Evolutionary conservation across 30 jellyfish, hydroid and myxozoan genomes (phyloP).

Genomic region (Catostylus mosaicus): DNA sequence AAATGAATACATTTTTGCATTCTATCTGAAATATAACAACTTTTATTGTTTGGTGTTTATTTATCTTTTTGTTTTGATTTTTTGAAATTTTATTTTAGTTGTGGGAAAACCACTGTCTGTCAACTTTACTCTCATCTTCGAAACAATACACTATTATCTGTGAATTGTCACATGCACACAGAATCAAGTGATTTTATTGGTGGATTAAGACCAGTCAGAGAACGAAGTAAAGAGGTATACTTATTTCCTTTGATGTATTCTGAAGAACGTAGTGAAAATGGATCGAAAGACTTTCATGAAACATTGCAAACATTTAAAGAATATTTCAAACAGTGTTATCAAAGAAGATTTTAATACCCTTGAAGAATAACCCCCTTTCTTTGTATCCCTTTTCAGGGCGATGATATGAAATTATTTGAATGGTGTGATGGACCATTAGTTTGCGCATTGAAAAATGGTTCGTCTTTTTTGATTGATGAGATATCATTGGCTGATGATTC

Average conservation of each 20-base stretch:
- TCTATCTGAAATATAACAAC: not conserved
- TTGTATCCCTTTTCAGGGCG: conserved; percentile 7
- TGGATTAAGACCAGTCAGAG: conserved; percentile 96
- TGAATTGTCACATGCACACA: conserved; percentile 97
- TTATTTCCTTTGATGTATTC: no score
- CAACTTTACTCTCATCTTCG: conserved; percentile 77
- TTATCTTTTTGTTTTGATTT: not conserved
- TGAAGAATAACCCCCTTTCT: no score
- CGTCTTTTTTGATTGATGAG: conserved; percentile 89
- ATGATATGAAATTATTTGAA: conserved; percentile 77
- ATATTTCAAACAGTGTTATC: no score
- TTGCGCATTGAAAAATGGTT: conserved; percentile 89
- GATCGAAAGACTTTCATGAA: no score
- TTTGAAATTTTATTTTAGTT: conserved; percentile 41
- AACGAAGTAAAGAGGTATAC: conserved; percentile 60
- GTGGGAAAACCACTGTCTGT: conserved; percentile 97
- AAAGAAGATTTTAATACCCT: no score
- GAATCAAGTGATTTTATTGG: conserved; percentile 98
- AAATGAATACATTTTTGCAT: not conserved
- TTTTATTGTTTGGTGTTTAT: no score
- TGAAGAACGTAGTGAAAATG: no score
- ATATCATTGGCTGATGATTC: conserved; percentile 99
- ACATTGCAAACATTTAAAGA: no score
- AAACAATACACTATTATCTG: conserved; percentile 64
- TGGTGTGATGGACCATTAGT: conserved; percentile 99